Base-by-base conservation (phyloP, 2,888 invertebrate species). In the Leucophenga maculata region DNA sequence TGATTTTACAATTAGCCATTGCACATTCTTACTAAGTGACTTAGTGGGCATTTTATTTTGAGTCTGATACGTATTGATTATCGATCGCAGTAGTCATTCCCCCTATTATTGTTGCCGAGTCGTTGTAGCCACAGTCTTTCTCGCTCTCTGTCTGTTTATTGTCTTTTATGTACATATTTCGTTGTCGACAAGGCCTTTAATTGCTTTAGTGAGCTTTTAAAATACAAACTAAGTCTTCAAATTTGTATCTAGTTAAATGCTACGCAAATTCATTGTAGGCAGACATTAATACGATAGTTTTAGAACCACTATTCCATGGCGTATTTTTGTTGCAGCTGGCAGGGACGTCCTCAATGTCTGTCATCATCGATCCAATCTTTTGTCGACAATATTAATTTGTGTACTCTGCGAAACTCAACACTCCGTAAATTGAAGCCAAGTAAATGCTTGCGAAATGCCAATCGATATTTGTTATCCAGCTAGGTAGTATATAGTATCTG, bases 31-130 rank as follows among this genome's bases (percentile, higher is more conserved):
- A 81, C 85, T 84, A 83, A 83, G 77, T 80, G 79, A 85, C 84
- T 85, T 84, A 84, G 84, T 85, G 85, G 77, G 69, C 73, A 83
- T 85, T 84, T 82, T 78, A 80, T 78, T 84, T 85, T 81, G 82
- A 83, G 81, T 81, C 74, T 77, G 76, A 76, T 75, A 81, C 81
- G 81, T 83, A 83, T 81, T 77, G 80, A 81, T 81, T 81, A 79
- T 65, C 52, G 65, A 65, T 52, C 52, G 65, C n/a, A 16, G 46
- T 46, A 14, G 81, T 82, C 80, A 78, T 65, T n/a, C 0, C 74
- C 64, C 52, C 80, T 16, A 50, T 6, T 39, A 6, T 39, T 39
- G 39, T 39, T 39, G 11, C 39, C 39, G 39, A 39, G 4, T 8
- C 32, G 8, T 32, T 8, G 8, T 8, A 39, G 39, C 39, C 39